Percentiles rank a stretch among this genome's conserved stretches.
Conservation (phyloP, 1,140 invertebrate genomes). For the Araneus ventricosus region DNA sequence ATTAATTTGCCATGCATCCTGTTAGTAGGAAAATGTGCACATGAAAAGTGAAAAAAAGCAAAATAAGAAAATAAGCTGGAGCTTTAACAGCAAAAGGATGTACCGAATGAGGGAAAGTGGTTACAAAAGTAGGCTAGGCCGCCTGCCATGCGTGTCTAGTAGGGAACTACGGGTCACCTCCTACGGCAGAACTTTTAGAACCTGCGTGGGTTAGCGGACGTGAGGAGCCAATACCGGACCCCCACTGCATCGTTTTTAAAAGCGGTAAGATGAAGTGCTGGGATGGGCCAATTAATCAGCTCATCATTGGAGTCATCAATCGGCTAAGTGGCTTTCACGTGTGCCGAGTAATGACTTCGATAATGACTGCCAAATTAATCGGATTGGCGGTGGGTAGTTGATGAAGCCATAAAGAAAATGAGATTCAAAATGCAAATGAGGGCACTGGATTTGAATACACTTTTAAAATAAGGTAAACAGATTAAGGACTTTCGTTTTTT, state of each 20-base stretch:
- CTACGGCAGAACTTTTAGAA: slow-evolving; percentile 48
- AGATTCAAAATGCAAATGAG: background rate
- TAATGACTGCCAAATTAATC: background rate
- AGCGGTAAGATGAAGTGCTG: background rate
- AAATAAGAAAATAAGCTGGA: background rate
- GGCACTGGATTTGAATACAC: too few relatives aligned
- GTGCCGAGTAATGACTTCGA: background rate
- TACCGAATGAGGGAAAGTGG: slow-evolving; percentile 50
- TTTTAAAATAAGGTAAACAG: background rate
- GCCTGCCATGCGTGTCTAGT: slow-evolving; percentile 62
- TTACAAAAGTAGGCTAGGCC: slow-evolving; percentile 72
- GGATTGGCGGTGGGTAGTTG: background rate
- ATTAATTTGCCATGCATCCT: slow-evolving; percentile 59
- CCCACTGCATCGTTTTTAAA: background rate
- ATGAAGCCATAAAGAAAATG: background rate
- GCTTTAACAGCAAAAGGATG: slow-evolving; percentile 21
- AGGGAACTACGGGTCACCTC: slow-evolving; percentile 69
- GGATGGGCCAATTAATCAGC: slow-evolving; percentile 21
- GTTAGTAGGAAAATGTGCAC: background rate
- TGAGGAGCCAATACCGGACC: background rate
- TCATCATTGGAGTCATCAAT: slow-evolving; percentile 31
- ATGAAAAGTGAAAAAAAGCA: background rate
- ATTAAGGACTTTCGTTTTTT: too few relatives aligned
- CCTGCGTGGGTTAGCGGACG: slow-evolving; percentile 60
- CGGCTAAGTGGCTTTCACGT: background rate